Base-by-base conservation (phyloP, 64 coral and sea anemone genomes). In the Acropora tenuis region DNA sequence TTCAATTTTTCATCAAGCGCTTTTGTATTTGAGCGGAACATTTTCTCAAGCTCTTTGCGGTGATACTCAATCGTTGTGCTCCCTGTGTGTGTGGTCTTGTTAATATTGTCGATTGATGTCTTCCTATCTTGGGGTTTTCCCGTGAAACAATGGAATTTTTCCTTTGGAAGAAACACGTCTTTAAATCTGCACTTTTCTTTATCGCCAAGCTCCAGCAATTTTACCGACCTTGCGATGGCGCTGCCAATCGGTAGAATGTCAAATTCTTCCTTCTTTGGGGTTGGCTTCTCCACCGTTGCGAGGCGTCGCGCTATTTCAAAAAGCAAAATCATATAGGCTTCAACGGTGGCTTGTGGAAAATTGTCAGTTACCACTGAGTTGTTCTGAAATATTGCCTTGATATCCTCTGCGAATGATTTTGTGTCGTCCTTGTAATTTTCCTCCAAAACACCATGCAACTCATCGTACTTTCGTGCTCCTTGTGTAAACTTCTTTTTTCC, bases 261-360 rank as follows among this genome's bases (percentile, higher is more conserved):
- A 30, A 42, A 82, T 12, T 58, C 12, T 13, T 15, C 41, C 41
- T 66, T 11, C 41, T 82, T 11, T 43, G 3, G 1, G 53, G 20
- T 82, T 44, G 79, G 79, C 7, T 82, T 63, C 13, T 42, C 9
- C 1, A 5, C 1, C 40, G 2, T 44, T 1, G 43, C 79, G 6
- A 82, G 40, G 8, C 79, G 79, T 82, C 79, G 79, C 5, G 79
- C 79, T 15, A 82, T 82, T 41, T 82, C 79, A 66, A 82, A 82
- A 19, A 82, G 9, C 41, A 41, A 61, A 13, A 82, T 13, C 17
- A 63, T 65, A 55, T 82, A 82, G 53, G 79, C 53, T 63, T 82
- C 79, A 40, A 65, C 4, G 57, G 79, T 82, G 53, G 57, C 79
- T 82, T 41, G 30, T 5, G 79, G 79, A 66, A 82, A 30, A 43